phyloP scores from a whole-genome alignment of 2,888 invertebrate genomes.

The Erebia palarica region DNA sequence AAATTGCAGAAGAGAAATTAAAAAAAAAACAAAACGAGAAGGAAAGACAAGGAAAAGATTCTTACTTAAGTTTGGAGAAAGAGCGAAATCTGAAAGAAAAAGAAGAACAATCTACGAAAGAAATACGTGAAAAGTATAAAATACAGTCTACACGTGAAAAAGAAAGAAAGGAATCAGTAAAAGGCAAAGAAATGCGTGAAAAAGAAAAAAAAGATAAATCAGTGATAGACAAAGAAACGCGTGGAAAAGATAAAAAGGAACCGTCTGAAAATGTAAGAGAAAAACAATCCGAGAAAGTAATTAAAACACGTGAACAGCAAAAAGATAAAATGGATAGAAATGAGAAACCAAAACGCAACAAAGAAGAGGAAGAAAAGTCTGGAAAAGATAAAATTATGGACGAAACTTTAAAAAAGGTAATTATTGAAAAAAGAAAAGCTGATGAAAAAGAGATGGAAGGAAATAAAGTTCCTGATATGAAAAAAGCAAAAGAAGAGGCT shows the following conservation, averaged over 20 bases:
- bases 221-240: neutral
- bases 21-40: constrained; percentile 28
- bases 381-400: constrained; percentile 31
- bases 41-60: constrained; percentile 39
- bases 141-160: constrained; percentile 32
- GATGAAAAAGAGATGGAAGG: constrained; percentile 12
- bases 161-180: constrained; percentile 27
- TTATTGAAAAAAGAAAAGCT: constrained; percentile 27
- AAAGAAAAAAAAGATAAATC: constrained; percentile 31
- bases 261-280: constrained; percentile 23
- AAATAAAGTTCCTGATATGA: constrained; percentile 12
- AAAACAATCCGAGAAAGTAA: neutral
- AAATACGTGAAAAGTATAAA: constrained; percentile 23
- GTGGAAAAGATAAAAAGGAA: constrained; percentile 26
- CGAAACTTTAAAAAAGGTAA: constrained; percentile 23
- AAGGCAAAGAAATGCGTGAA: constrained; percentile 20
- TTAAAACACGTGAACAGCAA: neutral
- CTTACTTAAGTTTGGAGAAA: constrained; percentile 19
- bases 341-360: constrained; percentile 21
- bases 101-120: constrained; percentile 29
- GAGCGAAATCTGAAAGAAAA: constrained; percentile 28
- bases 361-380: constrained; percentile 22
- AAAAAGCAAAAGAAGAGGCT: constrained; percentile 33
- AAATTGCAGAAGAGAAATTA: constrained; percentile 10
- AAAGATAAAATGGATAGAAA: neutral